Conservation (phyloP, 2,113 vertebrate genomes). For the Ploceus nigricollis region DNA sequence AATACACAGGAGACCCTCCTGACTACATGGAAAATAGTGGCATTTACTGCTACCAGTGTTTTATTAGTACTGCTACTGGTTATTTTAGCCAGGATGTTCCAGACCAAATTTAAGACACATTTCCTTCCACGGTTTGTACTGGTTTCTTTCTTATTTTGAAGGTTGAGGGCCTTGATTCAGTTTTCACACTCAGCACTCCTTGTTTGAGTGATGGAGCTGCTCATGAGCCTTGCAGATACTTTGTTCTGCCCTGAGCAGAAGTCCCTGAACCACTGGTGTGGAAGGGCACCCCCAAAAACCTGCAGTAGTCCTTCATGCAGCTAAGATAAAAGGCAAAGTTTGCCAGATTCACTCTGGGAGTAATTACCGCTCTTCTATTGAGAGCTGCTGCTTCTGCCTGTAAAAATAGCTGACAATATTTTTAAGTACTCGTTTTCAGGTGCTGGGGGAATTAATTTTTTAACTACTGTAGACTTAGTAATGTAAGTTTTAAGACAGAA, state of each 20-base stretch:
- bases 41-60: constrained; percentile 84
- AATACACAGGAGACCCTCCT: constrained; percentile 80
- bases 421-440: constrained; percentile 6
- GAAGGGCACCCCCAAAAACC: background rate
- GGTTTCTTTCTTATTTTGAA: background rate
- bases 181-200: background rate
- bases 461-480: constrained; percentile 25
- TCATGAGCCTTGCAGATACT: background rate
- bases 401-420: constrained; percentile 35
- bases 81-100: constrained; percentile 83
- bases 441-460: constrained; percentile 19
- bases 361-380: background rate
- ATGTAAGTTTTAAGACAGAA: background rate
- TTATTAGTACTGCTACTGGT: constrained; percentile 82
- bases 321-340: background rate
- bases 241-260: background rate
- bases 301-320: background rate
- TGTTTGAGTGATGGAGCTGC: background rate
- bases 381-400: background rate
- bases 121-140: constrained; percentile 79
- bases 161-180: background rate
- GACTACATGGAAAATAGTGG: constrained; percentile 87
- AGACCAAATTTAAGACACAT: constrained; percentile 85
- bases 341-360: background rate
- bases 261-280: background rate